Percentiles rank a stretch among this genome's conserved stretches.
phyloP scores from a whole-genome alignment of 2,113 vertebrate genomes.

The Panthera leo region DNA sequence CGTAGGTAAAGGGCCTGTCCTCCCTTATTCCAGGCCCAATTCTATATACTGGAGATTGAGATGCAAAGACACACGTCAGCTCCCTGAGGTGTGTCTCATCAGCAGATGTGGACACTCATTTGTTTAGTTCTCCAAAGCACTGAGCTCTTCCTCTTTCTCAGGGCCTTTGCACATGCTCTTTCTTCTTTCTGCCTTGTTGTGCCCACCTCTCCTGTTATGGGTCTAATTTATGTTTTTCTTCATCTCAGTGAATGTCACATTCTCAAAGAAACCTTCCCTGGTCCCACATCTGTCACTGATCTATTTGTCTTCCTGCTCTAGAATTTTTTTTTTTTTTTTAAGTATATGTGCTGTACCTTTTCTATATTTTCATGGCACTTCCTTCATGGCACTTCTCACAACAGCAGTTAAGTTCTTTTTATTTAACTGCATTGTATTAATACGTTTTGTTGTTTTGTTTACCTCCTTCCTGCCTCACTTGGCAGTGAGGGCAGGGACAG shows the following conservation, averaged over 20 bases:
- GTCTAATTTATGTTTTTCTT: background rate
- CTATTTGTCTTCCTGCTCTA: background rate
- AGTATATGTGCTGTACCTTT: too few relatives aligned
- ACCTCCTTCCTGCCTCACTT: background rate
- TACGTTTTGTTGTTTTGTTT: background rate
- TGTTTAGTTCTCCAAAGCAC: background rate
- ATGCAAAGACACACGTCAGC: fast-evolving
- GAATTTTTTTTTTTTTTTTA: too few relatives aligned
- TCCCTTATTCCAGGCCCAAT: background rate
- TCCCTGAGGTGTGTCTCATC: background rate
- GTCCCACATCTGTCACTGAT: background rate
- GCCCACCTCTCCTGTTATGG: background rate
- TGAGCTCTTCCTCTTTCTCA: background rate
- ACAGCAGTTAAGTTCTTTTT: background rate
- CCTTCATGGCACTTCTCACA: background rate
- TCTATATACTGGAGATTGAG: background rate
- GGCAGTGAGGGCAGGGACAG: background rate
- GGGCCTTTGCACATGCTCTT: background rate
- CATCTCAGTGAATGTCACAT: background rate
- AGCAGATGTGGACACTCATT: background rate
- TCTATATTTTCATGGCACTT: too few relatives aligned
- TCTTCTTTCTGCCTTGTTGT: background rate
- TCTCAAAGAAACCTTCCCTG: background rate
- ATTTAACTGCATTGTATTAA: background rate
- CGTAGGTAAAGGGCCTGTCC: background rate